Percentiles rank a stretch among this genome's conserved stretches.
phyloP scores from a whole-genome alignment of 1,140 invertebrate species.

The Melitaea cinxia region DNA sequence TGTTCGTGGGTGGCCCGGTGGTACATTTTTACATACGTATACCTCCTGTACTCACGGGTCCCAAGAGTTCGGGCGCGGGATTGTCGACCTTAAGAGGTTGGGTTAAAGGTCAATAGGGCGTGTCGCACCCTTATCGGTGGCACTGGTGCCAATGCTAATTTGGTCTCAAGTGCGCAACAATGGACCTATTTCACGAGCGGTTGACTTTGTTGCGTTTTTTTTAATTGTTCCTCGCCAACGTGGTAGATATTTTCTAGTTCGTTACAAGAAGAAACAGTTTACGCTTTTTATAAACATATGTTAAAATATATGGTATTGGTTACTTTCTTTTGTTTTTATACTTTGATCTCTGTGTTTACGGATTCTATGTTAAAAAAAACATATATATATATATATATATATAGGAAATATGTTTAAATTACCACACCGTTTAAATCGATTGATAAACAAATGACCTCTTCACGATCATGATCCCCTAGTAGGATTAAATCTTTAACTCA shows the following conservation, averaged over 20 bases:
- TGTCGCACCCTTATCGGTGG: conserved; percentile 52
- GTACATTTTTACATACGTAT: conserved; percentile 66
- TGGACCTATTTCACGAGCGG: conserved; percentile 73
- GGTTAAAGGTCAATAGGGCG: conserved; percentile 31
- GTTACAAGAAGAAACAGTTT: neutral
- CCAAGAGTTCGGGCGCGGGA: conserved; percentile 20
- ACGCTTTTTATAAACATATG: neutral
- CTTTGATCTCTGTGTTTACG: too few relatives aligned
- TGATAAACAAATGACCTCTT: too few relatives aligned
- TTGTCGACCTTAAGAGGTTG: conserved; percentile 2
- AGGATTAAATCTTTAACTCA: too few relatives aligned
- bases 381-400: too few relatives aligned
- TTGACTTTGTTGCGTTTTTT: conserved; percentile 62
- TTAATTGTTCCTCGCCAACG: conserved; percentile 27
- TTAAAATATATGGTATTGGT: neutral
- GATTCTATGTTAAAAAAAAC: too few relatives aligned
- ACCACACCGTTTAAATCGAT: too few relatives aligned
- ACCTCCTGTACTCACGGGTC: conserved; percentile 32
- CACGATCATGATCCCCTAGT: too few relatives aligned
- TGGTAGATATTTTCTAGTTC: conserved; percentile 7
- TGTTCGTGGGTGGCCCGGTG: conserved; percentile 68
- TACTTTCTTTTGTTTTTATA: neutral
- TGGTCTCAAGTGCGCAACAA: conserved; percentile 59
- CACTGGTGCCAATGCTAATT: conserved; percentile 61
- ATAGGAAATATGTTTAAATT: too few relatives aligned